Evolutionary conservation across 23 tunicate species (phyloP).

Genomic region (Botrylloides violaceus): DNA sequence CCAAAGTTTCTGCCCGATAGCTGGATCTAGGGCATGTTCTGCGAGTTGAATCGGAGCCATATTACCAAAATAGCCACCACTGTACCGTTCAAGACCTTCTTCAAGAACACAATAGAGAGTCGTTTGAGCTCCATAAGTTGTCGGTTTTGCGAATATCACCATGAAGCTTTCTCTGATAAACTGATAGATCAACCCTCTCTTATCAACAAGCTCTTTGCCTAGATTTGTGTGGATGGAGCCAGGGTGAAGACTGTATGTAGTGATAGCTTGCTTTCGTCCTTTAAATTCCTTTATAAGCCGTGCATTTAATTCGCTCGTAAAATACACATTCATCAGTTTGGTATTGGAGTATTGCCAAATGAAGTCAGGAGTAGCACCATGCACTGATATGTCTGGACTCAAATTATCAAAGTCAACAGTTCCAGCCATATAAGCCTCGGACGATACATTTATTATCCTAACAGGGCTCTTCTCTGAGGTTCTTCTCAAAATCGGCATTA

Average conservation of each 20-base stretch:
- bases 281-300: neutral
- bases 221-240: slow-evolving; percentile 3
- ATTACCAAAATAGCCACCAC: neutral
- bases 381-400: neutral
- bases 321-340: slow-evolving; percentile 10
- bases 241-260: slow-evolving; percentile 16
- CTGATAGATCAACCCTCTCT: neutral
- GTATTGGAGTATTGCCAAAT: neutral
- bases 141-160: neutral
- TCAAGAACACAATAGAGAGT: neutral
- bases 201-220: neutral
- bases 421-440: slow-evolving; percentile 1
- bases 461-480: slow-evolving; percentile 1
- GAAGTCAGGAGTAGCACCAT: neutral
- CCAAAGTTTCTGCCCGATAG: neutral
- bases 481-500: slow-evolving; percentile 9
- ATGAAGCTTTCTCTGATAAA: neutral
- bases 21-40: neutral
- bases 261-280: neutral
- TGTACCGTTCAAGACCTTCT: neutral
- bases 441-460: slow-evolving; percentile 8
- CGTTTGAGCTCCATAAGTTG: slow-evolving; percentile 7
- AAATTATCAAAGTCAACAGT: slow-evolving; percentile 4
- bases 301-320: slow-evolving; percentile 1
- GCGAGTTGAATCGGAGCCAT: neutral